phyloP scores from a whole-genome alignment of 2,113 vertebrate species.

The Phyllopteryx taeniolatus region DNA sequence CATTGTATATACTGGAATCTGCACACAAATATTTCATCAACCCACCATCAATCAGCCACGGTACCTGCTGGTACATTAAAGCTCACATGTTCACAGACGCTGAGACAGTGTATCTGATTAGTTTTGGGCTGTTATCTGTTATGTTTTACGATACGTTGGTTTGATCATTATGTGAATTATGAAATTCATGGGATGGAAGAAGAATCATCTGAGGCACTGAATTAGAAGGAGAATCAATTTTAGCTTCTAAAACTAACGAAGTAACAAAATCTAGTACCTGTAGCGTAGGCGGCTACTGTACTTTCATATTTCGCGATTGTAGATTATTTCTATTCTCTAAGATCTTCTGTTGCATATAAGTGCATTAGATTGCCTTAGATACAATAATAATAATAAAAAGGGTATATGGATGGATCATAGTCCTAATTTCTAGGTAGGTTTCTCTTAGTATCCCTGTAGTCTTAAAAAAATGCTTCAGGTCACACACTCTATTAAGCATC shows the following conservation, averaged over 20 bases:
- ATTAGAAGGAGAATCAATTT: neutral
- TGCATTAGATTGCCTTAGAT: neutral
- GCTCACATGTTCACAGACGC: constrained; percentile 27
- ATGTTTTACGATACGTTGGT: constrained; percentile 5
- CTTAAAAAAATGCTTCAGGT: constrained; percentile 23
- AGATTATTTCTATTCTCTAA: neutral
- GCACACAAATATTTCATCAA: constrained; percentile 35
- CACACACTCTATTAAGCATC: constrained; percentile 35
- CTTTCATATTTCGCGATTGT: neutral
- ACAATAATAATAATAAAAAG: neutral
- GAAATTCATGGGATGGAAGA: neutral
- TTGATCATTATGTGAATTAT: neutral
- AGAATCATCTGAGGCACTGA: neutral
- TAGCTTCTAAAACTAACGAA: neutral
- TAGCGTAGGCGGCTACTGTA: neutral
- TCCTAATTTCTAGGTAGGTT: constrained; percentile 20
- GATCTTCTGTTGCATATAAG: neutral
- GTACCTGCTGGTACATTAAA: constrained; percentile 26
- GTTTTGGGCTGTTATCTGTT: constrained; percentile 13
- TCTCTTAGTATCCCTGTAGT: constrained; percentile 13
- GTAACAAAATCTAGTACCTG: neutral
- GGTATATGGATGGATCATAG: constrained; percentile 21
- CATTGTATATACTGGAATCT: constrained; percentile 32
- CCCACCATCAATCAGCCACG: constrained; percentile 52
- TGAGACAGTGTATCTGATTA: constrained; percentile 12